Percentiles rank a stretch among this genome's conserved stretches.
These are phyloP conservation scores for Lithophane ornitopus DNA, from an alignment of 2,888 invertebrate genomes.

Conservation along the genomic window DNA sequence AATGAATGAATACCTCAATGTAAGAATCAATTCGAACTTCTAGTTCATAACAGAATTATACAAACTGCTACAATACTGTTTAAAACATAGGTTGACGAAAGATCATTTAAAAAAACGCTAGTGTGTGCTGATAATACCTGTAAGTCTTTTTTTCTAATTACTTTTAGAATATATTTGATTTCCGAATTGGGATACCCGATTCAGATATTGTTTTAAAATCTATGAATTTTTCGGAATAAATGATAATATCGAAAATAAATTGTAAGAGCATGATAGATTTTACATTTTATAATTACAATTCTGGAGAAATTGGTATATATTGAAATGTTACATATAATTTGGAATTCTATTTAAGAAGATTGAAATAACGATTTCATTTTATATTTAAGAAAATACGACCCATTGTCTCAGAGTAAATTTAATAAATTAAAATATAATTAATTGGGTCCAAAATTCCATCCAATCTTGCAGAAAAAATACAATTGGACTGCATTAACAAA, in stretches of 20 bases:
- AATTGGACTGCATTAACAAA: conserved; percentile 84
- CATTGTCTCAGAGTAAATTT: conserved; percentile 85
- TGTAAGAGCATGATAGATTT: conserved; percentile 83
- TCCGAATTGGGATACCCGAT: conserved; percentile 76
- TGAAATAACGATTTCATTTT: conserved; percentile 78
- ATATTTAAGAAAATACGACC: conserved; percentile 75
- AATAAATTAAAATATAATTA: conserved; percentile 81
- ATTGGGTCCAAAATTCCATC: conserved; percentile 90
- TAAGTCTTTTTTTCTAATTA: conserved; percentile 71
- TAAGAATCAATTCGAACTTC: conserved; percentile 72
- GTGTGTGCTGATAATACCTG: conserved; percentile 73
- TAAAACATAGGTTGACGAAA: conserved; percentile 57
- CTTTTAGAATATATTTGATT: conserved; percentile 71
- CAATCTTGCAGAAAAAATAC: conserved; percentile 83
- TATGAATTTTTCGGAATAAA: conserved; percentile 79
- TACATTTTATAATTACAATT: conserved; percentile 77
- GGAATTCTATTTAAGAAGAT: conserved; percentile 82
- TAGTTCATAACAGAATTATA: conserved; percentile 74
- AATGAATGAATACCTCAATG: conserved; percentile 79
- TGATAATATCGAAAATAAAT: conserved; percentile 79
- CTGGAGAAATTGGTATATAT: conserved; percentile 84
- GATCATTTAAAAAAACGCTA: conserved; percentile 65
- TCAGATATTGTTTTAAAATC: conserved; percentile 66
- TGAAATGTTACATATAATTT: conserved; percentile 84
- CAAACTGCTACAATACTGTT: conserved; percentile 71